Percentiles rank a stretch among this genome's conserved stretches.
These are phyloP conservation scores for Phaedon cochleariae DNA, from an alignment of 2,888 invertebrate species.

Conservation along the genomic window DNA sequence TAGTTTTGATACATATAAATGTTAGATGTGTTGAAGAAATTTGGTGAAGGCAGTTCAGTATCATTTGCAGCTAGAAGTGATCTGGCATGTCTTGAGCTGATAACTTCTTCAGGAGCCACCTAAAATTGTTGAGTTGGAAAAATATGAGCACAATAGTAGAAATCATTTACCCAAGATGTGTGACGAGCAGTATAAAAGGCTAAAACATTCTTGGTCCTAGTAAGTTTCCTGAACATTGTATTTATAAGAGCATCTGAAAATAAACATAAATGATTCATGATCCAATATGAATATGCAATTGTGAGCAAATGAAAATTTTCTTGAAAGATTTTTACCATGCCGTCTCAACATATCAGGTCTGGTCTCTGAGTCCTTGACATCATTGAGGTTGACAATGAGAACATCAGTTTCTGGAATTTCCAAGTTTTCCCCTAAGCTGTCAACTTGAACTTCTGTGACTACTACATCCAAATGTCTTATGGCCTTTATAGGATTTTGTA, in stretches of 20 bases:
- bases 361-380: slow-evolving; percentile 67
- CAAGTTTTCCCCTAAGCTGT: slow-evolving; percentile 47
- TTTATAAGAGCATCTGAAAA: slow-evolving; percentile 65
- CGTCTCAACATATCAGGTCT: slow-evolving; percentile 66
- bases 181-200: slow-evolving; percentile 68
- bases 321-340: too few relatives aligned
- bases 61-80: slow-evolving; percentile 37
- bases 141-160: background rate
- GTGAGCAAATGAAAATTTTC: too few relatives aligned
- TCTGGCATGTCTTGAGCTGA: slow-evolving; percentile 46
- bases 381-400: slow-evolving; percentile 68
- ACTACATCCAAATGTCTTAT: slow-evolving; percentile 64
- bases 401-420: slow-evolving; percentile 63
- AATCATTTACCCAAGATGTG: slow-evolving; percentile 64
- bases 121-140: slow-evolving; percentile 31
- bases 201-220: slow-evolving; percentile 62
- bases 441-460: slow-evolving; percentile 52
- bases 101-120: slow-evolving; percentile 52
- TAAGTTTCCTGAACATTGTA: slow-evolving; percentile 64
- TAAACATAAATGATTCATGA: slow-evolving; percentile 1
- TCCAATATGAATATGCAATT: too few relatives aligned
- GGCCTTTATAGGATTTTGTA: slow-evolving; percentile 68
- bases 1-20: slow-evolving; percentile 15
- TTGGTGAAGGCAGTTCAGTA: background rate
- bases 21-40: background rate